These are phyloP conservation scores for Anas platyrhynchos DNA, from an alignment of 2,113 vertebrate species.

Conservation along the genomic window DNA sequence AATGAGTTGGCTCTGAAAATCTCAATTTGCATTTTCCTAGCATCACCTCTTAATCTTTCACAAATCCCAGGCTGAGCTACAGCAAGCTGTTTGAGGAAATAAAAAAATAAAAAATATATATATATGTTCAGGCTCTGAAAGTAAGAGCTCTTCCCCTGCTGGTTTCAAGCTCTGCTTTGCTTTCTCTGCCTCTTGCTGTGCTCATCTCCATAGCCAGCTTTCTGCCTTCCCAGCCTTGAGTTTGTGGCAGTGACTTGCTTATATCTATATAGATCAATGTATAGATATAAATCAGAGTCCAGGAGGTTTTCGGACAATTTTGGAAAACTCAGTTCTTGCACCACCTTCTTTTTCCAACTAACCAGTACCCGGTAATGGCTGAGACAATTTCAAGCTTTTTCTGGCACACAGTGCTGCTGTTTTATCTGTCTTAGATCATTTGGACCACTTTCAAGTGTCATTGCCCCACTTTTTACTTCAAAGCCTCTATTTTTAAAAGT, in stretches of 20 bases:
- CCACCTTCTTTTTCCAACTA: neutral
- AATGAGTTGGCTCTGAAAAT: neutral
- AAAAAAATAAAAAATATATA: too few species aligned
- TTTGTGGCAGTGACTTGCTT: neutral
- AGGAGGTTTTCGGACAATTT: neutral
- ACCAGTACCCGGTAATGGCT: neutral
- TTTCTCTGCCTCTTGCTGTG: neutral
- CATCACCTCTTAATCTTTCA: neutral
- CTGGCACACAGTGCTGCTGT: neutral
- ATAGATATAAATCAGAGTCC: neutral
- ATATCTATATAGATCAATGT: neutral
- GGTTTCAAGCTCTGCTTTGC: slow-evolving; percentile 38
- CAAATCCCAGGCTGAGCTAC: neutral
- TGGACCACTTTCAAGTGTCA: neutral
- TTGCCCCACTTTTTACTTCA: neutral
- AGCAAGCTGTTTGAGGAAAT: neutral
- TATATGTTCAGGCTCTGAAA: accelerated
- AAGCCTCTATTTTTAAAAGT: neutral
- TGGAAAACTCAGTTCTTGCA: neutral
- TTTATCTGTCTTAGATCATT: neutral
- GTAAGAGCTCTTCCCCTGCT: neutral
- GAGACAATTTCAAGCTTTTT: neutral
- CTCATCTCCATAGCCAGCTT: neutral
- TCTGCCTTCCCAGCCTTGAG: neutral
- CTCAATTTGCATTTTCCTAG: neutral